Base-by-base conservation (phyloP, 2,888 invertebrate genomes). In the Cosmorhoe ocellata region DNA sequence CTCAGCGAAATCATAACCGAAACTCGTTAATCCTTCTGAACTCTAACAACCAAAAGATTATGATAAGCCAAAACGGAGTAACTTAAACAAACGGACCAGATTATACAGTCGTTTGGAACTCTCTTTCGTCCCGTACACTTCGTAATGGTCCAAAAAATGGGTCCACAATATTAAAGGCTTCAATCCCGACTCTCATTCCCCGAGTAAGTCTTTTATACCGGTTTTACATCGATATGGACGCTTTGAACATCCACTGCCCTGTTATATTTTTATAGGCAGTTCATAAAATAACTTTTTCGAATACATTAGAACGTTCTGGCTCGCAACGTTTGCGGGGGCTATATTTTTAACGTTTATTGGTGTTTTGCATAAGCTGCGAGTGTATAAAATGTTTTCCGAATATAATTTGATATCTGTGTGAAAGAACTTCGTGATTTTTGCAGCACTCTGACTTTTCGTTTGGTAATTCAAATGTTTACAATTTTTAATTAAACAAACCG, bases 201-300 rank as follows among this genome's bases (percentile, higher is more conserved):
- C 61, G 63, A 58, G 47, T 66, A 62, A 68, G 66, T 62, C 63
- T 64, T 68, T 70, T 72, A 76, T 74, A 74, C 71, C 70, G 63
- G 40, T 64, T 73, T 76, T 70, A 77, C 77, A 83, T 84, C 79
- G 78, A 84, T 82, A 78, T 72, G 48, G 66, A 66, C 60, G 74
- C 71, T 68, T 85, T 82, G 73, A 79, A 79, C 80, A 79, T 84
- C 85, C 82, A 85, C 77, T 78, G 74, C 62, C 64, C 54, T 76
- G 78, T 85, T 81, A 84, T 81, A 81, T 84, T 89, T 88, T 88
- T 87, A 87, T 84, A 78, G 83, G 76, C 73, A 76, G 74, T 77
- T 77, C 81, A 80, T 87, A 82, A 87, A 87, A 82, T 81, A 83
- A 84, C 81, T 84, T 86, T 78, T 62, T 67, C 64, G 78, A 81